Evolutionary conservation across 35 echinoderm and acorn worm species (phyloP), one percentile per base, ranked within the genome.

Genomic region (Apostichopus californicus): DNA sequence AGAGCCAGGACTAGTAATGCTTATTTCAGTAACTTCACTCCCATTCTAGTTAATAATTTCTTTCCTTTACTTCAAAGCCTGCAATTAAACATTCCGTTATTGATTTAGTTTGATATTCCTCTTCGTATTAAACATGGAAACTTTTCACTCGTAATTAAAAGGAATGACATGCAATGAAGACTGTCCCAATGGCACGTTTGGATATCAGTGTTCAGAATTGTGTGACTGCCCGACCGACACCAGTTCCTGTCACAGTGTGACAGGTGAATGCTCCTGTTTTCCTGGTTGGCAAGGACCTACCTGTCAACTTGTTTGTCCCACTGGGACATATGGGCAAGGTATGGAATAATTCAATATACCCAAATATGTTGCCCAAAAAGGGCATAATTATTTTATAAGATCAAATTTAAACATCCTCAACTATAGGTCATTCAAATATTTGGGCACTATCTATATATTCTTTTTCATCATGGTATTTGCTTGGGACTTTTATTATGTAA

Each of bases 261-360:
- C 83, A 10, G 97, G 97, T 6, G 53, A 89, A 12, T 99, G 97
- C 63, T 54, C 57, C 5, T 99, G 97, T 84, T 73, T 73, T 17
- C 89, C 95, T 28, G 97, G 97, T 11, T 99, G 91, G 91, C 70
- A 78, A 58, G 97, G 97, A 54, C 60, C 84, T 24, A 55, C 5
- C 26, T 99, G 97, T 87, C 24, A 87, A 2, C n/a, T 73, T 2
- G 18, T 89, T 14, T 98, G 96, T 79, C 77, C 78, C 0, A 77
- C 17, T 56, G 93, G 93, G 77, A 90, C 58, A 46, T 94, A 70
- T 20, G 93, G 93, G 46, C 58, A 64, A 53, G 63, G 88, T 83
- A 90, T 73, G 75, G 25, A 17, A 8, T 4, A 66, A 14, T 9
- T 20, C 20, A 72, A 80, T 54, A 73, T 57, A 68, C 56, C 11